A percentile compares a stretch with the other conserved stretches of the same genome.
These are phyloP conservation scores for Epiblema foenella DNA, from an alignment of 2,888 invertebrate genomes.

Conservation along the genomic window DNA sequence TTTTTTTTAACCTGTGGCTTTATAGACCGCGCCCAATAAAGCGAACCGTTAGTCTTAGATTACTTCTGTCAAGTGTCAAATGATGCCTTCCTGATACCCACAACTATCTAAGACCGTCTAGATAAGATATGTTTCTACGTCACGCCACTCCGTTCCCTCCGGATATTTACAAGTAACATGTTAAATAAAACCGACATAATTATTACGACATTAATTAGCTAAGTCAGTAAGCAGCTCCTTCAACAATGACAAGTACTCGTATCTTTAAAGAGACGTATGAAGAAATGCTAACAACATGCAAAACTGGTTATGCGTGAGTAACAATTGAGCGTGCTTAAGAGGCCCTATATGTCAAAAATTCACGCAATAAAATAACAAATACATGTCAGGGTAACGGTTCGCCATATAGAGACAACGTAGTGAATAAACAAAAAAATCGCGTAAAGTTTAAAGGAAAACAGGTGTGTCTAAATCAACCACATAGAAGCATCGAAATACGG, in stretches of 20 bases:
- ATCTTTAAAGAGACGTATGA: not conserved
- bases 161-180: slow-evolving; percentile 21
- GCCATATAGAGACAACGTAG: not conserved
- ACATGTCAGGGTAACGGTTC: not conserved
- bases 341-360: not conserved
- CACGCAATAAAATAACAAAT: not conserved
- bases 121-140: slow-evolving; percentile 15
- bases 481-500: not conserved
- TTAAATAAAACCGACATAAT: not conserved
- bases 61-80: slow-evolving; percentile 16
- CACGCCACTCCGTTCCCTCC: slow-evolving; percentile 17
- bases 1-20: too few species aligned
- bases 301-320: slow-evolving; percentile 6
- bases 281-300: slow-evolving; percentile 6
- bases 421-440: not conserved
- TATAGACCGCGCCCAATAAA: too few species aligned
- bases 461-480: not conserved
- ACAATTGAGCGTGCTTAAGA: slow-evolving; percentile 11
- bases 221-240: not conserved
- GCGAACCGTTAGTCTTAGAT: slow-evolving; percentile 21
- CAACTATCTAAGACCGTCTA: slow-evolving; percentile 23
- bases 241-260: not conserved
- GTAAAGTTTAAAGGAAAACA: not conserved
- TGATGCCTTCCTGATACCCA: slow-evolving; percentile 16
- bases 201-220: not conserved